Conservation (phyloP, 2,888 invertebrate species). For the Calliopum simillimum region DNA sequence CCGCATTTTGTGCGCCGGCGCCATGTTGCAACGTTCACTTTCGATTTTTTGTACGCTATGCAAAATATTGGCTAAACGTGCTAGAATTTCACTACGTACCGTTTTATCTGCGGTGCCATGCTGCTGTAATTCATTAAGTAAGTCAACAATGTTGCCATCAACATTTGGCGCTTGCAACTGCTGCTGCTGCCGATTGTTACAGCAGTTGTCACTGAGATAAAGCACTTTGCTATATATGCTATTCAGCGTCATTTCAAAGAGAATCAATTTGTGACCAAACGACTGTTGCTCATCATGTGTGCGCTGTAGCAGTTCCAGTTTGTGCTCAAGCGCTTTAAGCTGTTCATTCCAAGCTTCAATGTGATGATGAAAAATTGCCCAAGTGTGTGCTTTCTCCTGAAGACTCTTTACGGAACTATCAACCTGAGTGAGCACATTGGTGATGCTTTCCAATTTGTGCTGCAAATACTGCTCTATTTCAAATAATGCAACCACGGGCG, state of each 20-base stretch:
- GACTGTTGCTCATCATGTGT: conserved; percentile 53
- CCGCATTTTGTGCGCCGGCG: background rate
- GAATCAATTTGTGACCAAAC: conserved; percentile 58
- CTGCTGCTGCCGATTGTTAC: conserved; percentile 20
- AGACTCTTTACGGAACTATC: conserved; percentile 68
- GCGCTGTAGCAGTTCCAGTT: conserved; percentile 69
- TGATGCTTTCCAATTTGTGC: conserved; percentile 65
- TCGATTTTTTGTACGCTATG: conserved; percentile 53
- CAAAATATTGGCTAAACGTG: conserved; percentile 53
- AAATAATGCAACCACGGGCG: background rate
- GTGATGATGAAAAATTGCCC: conserved; percentile 70
- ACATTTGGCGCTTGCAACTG: background rate
- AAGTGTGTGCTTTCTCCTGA: conserved; percentile 69
- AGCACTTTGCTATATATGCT: conserved; percentile 64
- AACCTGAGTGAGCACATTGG: conserved; percentile 63
- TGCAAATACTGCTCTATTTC: conserved; percentile 56
- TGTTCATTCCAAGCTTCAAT: conserved; percentile 71
- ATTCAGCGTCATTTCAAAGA: conserved; percentile 65
- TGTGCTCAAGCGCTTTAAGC: conserved; percentile 68
- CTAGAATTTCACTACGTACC: conserved; percentile 49
- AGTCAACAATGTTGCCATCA: conserved; percentile 31
- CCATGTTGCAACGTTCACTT: conserved; percentile 35
- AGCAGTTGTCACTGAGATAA: conserved; percentile 53
- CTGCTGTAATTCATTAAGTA: conserved; percentile 46
- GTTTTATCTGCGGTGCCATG: conserved; percentile 42